Evolutionary conservation across 2,113 vertebrate genomes (phyloP).

Genomic region (Pseudonaja textilis): DNA sequence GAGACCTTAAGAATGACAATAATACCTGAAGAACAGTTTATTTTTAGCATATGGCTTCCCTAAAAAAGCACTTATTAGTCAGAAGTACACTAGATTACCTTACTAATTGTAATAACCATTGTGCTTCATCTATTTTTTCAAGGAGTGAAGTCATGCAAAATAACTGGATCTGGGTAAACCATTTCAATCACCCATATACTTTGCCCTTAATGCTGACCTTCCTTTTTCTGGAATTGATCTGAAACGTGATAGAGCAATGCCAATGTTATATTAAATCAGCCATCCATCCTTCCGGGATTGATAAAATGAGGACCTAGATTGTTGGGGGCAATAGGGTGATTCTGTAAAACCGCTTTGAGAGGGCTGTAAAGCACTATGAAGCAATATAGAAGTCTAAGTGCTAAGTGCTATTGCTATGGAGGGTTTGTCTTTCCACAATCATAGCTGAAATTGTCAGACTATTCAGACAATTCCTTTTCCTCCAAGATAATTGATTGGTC

Average conservation of each 20-base stretch:
- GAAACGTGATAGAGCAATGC: conserved; percentile 9
- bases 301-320: no score
- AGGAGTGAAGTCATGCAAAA: conserved; percentile 1
- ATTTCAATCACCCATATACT: conserved; percentile 28
- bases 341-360: no score
- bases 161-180: background rate
- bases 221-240: background rate
- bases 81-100: conserved; percentile 15
- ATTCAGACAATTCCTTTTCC: background rate
- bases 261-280: background rate
- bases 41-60: conserved; percentile 21
- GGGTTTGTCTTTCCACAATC: background rate
- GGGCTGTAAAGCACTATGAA: no score
- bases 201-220: conserved; percentile 4
- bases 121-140: conserved; percentile 10
- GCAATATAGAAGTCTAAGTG: no score
- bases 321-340: no score
- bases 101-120: conserved; percentile 49
- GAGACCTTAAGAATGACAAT: background rate
- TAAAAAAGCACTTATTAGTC: background rate
- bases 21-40: conserved; percentile 35
- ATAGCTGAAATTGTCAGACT: background rate
- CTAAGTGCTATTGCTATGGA: background rate
- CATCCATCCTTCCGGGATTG: no score
- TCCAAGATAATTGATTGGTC: background rate